These are phyloP conservation scores for Megaceryle maxima DNA, from an alignment of 2,113 vertebrate species.

Conservation along the genomic window DNA sequence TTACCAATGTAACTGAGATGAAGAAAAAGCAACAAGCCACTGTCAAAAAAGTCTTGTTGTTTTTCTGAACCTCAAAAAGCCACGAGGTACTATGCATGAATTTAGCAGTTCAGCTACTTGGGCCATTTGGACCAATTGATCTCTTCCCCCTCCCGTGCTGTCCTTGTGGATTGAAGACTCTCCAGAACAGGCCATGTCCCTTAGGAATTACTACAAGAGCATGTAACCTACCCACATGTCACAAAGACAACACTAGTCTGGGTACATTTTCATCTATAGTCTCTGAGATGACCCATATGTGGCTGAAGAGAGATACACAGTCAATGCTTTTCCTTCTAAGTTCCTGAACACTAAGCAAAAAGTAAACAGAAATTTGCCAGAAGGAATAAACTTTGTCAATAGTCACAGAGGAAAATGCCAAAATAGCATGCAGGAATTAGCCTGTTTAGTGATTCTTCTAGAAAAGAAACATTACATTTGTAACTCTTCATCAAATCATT, in stretches of 20 bases:
- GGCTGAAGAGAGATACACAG: neutral
- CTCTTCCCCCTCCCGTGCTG: neutral
- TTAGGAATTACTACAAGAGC: neutral
- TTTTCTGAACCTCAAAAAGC: neutral
- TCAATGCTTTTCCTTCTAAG: neutral
- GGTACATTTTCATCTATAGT: neutral
- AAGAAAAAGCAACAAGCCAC: neutral
- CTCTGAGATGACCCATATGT: neutral
- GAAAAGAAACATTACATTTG: neutral
- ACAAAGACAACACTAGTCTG: neutral
- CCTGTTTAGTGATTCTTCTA: neutral
- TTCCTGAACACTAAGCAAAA: neutral
- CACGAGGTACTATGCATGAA: neutral
- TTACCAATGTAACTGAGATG: neutral
- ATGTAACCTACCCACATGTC: rapidly evolving
- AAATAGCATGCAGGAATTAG: neutral
- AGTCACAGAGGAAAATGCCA: neutral
- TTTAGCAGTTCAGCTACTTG: neutral
- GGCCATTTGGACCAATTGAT: neutral
- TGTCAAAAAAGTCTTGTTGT: neutral
- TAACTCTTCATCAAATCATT: neutral
- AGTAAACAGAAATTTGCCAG: neutral
- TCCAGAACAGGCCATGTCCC: neutral
- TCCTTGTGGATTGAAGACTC: neutral
- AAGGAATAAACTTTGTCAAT: neutral